These are phyloP conservation scores for Chloroceryle inda DNA, from an alignment of 2,797 vertebrate species.

Conservation along the genomic window DNA sequence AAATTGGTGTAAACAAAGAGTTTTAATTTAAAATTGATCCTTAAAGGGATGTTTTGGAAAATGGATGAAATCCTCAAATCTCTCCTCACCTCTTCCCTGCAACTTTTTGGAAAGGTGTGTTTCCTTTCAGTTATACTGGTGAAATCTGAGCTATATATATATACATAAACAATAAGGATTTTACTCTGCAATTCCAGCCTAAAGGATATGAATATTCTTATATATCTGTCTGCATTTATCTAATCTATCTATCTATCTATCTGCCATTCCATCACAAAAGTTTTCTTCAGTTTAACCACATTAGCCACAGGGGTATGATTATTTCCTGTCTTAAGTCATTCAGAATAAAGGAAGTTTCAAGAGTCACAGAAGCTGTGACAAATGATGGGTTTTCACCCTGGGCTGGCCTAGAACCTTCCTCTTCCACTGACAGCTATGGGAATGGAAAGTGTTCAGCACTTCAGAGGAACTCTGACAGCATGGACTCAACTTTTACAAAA, in stretches of 20 bases:
- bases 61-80: neutral
- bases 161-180: neutral
- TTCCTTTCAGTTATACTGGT: neutral
- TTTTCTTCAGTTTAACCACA: conserved; percentile 46
- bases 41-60: neutral
- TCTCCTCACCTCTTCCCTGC: neutral
- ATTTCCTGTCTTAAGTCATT: conserved; percentile 69
- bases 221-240: neutral
- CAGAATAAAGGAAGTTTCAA: conserved; percentile 34
- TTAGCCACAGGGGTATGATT: conserved; percentile 44
- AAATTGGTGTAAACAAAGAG: neutral
- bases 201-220: neutral
- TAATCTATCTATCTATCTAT: neutral
- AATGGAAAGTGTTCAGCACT: neutral
- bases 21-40: neutral
- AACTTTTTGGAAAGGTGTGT: neutral
- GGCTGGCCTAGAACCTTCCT: neutral
- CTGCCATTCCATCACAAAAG: neutral
- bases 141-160: neutral
- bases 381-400: neutral
- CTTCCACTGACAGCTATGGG: neutral
- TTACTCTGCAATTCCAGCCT: neutral
- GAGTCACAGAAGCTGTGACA: conserved; percentile 15
- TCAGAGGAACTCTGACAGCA: neutral
- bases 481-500: neutral